Evolutionary conservation across 2,113 vertebrate species (phyloP), one percentile per base, ranked within the genome.

Genomic region (Ciconia boyciana): DNA sequence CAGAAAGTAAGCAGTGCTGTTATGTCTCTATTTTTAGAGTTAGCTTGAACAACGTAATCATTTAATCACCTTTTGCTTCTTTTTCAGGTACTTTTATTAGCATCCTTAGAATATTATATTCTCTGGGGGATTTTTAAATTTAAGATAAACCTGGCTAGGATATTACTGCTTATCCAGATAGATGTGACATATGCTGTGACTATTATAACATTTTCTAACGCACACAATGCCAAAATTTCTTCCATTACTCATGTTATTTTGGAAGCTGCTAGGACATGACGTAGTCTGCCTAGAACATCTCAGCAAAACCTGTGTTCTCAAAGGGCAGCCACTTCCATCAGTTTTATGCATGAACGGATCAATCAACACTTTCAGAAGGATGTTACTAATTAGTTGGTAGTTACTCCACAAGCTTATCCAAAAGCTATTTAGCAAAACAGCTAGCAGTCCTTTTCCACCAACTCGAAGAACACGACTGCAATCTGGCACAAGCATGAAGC

Each of bases 401-500:
- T 43, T 79, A 44, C 44, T 83, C 48, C 60, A 48, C 0, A 0
- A 62, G 60, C 55, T 80, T 68, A 70, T 46, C 36, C 64, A 48
- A 36, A 64, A 88, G 77, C 3, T 46, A 13, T 52, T 75, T 0
- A 79, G 28, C 29, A 32, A 5, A 80, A 22, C 41, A 77, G 58
- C 48, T 8, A 52, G 46, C 39, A 81, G 79, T 28, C 52, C 57
- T 62, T 13, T 62, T 19, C 58, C 57, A 83, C 9, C 54, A 49
- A 7, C 46, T 29, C 58, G 9, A 21, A 77, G 41, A 57, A 49
- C 36, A 69, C 0, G 1, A 29, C 54, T 54, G 29, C n/a, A 41
- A 11, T 5, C 13, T 39, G 57, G 69, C 34, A 75, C 10, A 41
- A 29, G 65, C 44, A 39, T 0, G 0, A 49, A 75, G 69, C 29